Evolutionary conservation across 2,113 vertebrate genomes (phyloP).

Genomic region (Vidua chalybeata): DNA sequence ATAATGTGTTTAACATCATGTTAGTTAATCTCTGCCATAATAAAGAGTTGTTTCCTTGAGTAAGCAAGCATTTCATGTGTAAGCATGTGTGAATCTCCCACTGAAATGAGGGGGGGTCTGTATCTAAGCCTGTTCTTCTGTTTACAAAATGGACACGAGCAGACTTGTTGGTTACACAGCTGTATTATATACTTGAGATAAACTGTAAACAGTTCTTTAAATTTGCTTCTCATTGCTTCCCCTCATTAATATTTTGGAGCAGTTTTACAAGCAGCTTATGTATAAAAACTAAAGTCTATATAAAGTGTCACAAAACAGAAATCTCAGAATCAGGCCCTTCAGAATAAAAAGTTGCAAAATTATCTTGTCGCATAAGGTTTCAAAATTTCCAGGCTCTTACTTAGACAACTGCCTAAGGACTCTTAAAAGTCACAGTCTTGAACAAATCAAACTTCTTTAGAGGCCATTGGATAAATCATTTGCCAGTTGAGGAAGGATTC

Average conservation of each 20-base stretch:
- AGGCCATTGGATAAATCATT: background rate
- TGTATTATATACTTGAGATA: background rate
- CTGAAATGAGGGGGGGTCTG: background rate
- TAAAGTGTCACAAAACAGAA: background rate
- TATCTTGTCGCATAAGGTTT: background rate
- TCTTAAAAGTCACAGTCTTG: background rate
- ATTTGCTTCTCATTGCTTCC: background rate
- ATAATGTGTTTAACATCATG: constrained; percentile 65
- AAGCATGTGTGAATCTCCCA: background rate
- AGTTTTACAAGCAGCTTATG: background rate
- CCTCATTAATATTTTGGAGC: background rate
- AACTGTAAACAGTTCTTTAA: background rate
- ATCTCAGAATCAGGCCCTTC: background rate
- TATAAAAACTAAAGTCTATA: background rate
- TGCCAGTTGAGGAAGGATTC: background rate
- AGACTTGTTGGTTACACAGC: background rate
- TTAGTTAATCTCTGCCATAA: constrained; percentile 51
- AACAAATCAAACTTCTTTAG: background rate
- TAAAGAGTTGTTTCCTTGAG: constrained; percentile 14
- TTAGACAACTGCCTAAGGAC: background rate
- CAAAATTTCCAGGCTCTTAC: background rate
- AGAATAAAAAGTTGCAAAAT: background rate
- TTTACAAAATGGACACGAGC: background rate
- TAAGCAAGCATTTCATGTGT: background rate
- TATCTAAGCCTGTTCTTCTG: background rate